These are phyloP conservation scores for Vanessa cardui DNA, from an alignment of 2,888 invertebrate genomes.

Conservation along the genomic window DNA sequence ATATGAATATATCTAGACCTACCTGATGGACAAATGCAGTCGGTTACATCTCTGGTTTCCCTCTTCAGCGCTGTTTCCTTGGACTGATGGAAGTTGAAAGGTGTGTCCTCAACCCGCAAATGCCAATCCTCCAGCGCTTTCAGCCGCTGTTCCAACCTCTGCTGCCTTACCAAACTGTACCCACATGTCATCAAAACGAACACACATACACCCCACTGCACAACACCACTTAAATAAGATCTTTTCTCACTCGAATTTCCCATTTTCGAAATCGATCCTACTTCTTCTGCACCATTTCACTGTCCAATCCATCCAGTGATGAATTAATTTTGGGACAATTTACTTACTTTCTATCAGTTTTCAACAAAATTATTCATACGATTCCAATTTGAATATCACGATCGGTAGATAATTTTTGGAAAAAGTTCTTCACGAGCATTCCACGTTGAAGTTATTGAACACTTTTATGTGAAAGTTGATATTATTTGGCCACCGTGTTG, in stretches of 20 bases:
- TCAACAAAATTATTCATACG: conserved; percentile 1
- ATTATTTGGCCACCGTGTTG: conserved; percentile 42
- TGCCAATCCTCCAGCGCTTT: conserved; percentile 63
- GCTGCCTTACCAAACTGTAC: conserved; percentile 69
- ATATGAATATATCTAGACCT: conserved; percentile 41
- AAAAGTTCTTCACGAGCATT: background rate
- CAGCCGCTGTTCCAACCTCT: conserved; percentile 67
- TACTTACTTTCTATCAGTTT: background rate
- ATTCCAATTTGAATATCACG: too few species aligned
- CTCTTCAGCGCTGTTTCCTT: conserved; percentile 56
- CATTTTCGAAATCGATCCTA: conserved; percentile 42
- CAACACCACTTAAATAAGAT: conserved; percentile 65
- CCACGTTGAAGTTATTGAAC: conserved; percentile 17
- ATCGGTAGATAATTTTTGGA: background rate
- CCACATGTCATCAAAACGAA: conserved; percentile 66
- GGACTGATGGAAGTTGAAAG: conserved; percentile 42
- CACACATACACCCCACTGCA: conserved; percentile 73
- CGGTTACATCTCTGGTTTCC: conserved; percentile 65
- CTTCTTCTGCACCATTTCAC: conserved; percentile 58
- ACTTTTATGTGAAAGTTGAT: conserved; percentile 14
- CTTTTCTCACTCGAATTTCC: conserved; percentile 56
- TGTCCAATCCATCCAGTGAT: conserved; percentile 39
- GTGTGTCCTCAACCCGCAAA: conserved; percentile 44
- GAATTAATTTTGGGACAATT: conserved; percentile 8
- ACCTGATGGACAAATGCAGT: conserved; percentile 78